phyloP scores from a whole-genome alignment of 2,888 invertebrate genomes.

The Terebella lapidaria region DNA sequence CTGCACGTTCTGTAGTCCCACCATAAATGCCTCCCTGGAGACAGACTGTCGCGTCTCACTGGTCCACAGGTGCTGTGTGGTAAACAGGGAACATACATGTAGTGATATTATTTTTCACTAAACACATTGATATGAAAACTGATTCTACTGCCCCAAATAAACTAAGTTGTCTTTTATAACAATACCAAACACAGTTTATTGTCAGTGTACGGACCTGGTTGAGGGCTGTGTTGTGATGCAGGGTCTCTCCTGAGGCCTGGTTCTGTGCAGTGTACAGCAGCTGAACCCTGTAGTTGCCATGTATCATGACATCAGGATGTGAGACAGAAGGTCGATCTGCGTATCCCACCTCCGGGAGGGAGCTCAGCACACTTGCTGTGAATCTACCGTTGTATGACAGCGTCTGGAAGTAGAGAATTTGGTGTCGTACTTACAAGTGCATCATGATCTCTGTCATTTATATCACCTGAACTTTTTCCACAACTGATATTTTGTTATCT shows the following conservation, averaged over 20 bases:
- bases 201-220: too few species aligned
- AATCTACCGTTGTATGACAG: conserved; percentile 87
- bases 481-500: too few species aligned
- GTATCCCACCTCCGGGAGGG: neutral
- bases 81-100: too few species aligned
- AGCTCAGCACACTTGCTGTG: neutral
- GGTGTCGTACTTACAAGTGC: neutral
- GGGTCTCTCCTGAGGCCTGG: too few species aligned
- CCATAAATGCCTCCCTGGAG: conserved; percentile 77
- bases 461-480: neutral
- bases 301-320: conserved; percentile 35
- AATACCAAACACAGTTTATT: too few species aligned
- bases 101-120: too few species aligned
- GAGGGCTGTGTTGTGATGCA: too few species aligned
- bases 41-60: conserved; percentile 53
- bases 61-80: conserved; percentile 19
- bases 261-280: conserved; percentile 52
- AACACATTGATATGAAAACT: too few species aligned
- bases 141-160: too few species aligned
- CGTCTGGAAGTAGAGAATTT: conserved; percentile 51
- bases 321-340: neutral
- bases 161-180: too few species aligned
- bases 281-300: conserved; percentile 69
- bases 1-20: conserved; percentile 82
- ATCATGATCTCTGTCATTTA: neutral